These are phyloP conservation scores for Eospalax fontanierii DNA, from an alignment of 2,797 vertebrate genomes.

Conservation along the genomic window DNA sequence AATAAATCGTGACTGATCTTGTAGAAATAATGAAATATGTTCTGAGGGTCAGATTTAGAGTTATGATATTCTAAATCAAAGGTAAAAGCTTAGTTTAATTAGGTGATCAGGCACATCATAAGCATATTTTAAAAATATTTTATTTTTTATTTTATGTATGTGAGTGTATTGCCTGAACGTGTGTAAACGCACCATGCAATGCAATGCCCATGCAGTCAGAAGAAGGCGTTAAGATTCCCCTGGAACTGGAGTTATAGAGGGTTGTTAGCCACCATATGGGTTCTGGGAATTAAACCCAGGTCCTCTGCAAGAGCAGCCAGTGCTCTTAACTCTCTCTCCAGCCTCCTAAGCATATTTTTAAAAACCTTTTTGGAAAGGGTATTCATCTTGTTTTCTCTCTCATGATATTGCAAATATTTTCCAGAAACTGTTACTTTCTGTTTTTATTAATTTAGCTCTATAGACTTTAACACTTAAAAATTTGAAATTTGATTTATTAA, in stretches of 20 bases:
- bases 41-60: slow-evolving; percentile 26
- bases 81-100: slow-evolving; percentile 24
- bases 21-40: slow-evolving; percentile 41
- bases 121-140: too few relatives aligned
- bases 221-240: too few relatives aligned
- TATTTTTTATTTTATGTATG: too few relatives aligned
- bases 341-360: neutral
- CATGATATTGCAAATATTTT: slow-evolving; percentile 38
- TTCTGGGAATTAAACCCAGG: too few relatives aligned
- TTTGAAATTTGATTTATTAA: too few relatives aligned
- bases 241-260: too few relatives aligned
- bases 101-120: neutral
- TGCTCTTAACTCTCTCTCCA: too few relatives aligned
- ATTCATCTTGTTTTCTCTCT: slow-evolving; percentile 2
- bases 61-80: slow-evolving; percentile 10
- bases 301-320: too few relatives aligned
- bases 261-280: too few relatives aligned
- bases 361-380: neutral
- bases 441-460: slow-evolving; percentile 8
- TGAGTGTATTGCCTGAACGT: too few relatives aligned
- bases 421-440: slow-evolving; percentile 8
- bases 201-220: too few relatives aligned
- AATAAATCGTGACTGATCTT: slow-evolving; percentile 30
- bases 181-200: too few relatives aligned
- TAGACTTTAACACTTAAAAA: neutral